Evolutionary conservation across 2,797 vertebrate species (phyloP).

Genomic region (Astyanax mexicanus): DNA sequence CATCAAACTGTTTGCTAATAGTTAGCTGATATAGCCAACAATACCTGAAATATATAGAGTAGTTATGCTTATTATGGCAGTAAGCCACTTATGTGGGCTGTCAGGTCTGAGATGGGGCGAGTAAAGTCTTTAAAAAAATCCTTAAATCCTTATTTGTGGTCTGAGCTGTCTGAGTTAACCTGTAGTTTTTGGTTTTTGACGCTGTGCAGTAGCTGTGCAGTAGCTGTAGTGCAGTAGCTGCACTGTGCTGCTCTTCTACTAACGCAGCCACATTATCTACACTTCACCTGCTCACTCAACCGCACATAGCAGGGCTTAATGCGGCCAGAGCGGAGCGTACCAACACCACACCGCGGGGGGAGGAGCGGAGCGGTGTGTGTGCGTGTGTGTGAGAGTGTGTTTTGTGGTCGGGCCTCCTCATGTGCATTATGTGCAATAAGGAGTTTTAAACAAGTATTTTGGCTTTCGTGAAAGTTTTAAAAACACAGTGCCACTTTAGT

Average conservation of each 20-base stretch:
- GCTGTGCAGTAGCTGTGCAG: too few relatives aligned
- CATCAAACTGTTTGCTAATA: too few relatives aligned
- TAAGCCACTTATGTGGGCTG: not conserved
- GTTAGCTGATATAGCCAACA: too few relatives aligned
- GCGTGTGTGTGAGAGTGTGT: too few relatives aligned
- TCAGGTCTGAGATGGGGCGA: not conserved
- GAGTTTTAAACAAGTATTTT: too few relatives aligned
- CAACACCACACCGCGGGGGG: constrained; percentile 24
- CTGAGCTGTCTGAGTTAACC: too few relatives aligned
- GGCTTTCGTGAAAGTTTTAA: too few relatives aligned
- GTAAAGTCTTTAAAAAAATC: not conserved
- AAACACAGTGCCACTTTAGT: too few relatives aligned
- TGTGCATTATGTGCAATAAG: too few relatives aligned
- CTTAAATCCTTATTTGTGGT: not conserved
- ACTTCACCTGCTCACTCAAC: constrained; percentile 75
- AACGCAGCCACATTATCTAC: constrained; percentile 60
- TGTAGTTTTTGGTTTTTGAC: too few relatives aligned
- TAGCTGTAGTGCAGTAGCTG: not conserved
- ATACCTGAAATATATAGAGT: not conserved
- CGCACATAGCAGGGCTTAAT: constrained; percentile 57
- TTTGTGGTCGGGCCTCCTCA: too few relatives aligned
- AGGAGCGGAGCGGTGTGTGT: too few relatives aligned
- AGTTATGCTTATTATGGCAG: not conserved
- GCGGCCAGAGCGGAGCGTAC: constrained; percentile 53
- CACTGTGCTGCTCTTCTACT: not conserved